phyloP scores from a whole-genome alignment of 2,888 invertebrate genomes.

The Meliscaeva auricollis region DNA sequence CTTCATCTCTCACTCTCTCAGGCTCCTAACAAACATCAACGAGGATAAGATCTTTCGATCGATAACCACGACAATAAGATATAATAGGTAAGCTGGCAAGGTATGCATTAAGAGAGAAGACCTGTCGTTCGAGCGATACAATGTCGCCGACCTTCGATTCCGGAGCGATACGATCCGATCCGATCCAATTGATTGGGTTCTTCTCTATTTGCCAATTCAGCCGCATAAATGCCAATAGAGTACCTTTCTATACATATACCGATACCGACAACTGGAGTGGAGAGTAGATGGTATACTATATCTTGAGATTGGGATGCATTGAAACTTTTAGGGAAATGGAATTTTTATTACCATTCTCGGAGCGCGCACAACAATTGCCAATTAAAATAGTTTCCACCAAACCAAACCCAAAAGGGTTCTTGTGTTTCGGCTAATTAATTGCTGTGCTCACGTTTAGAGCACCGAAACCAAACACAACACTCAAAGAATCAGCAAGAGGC shows the following conservation, averaged over 20 bases:
- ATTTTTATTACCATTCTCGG: constrained; percentile 80
- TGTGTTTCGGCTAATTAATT: constrained; percentile 82
- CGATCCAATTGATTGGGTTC: constrained; percentile 61
- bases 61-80: constrained; percentile 38
- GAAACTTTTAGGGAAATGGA: constrained; percentile 71
- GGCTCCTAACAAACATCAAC: not conserved
- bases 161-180: constrained; percentile 1
- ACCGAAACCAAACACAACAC: constrained; percentile 68
- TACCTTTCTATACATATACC: not conserved
- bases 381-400: constrained; percentile 81
- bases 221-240: constrained; percentile 45
- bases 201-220: constrained; percentile 65
- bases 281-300: not conserved
- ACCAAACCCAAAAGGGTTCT: constrained; percentile 78
- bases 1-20: constrained; percentile 52
- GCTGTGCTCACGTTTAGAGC: constrained; percentile 80
- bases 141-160: constrained; percentile 48
- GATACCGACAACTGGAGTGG: not conserved
- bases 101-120: constrained; percentile 48
- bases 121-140: constrained; percentile 47
- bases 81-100: constrained; percentile 17
- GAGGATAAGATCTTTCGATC: constrained; percentile 48
- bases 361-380: constrained; percentile 81
- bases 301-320: no score
- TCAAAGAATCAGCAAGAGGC: constrained; percentile 46